Percentiles rank a stretch among this genome's conserved stretches.
These are phyloP conservation scores for human DNA, from an alignment of 2,113 vertebrate species.

Conservation along the genomic window GRCh38 chr21:40294501-40295000, in stretches of 20 bases:
- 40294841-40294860: not conserved
- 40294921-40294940: not conserved
- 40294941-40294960: no score
- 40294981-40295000: not conserved
- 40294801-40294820: not conserved
- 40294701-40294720: no score
- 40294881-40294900: fast-evolving
- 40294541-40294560: fast-evolving
- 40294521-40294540: not conserved
- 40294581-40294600: not conserved
- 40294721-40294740: not conserved
- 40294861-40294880: not conserved
- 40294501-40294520: not conserved
- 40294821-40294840: not conserved
- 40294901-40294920: not conserved
- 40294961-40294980: not conserved
- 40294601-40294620: not conserved
- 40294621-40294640: not conserved
- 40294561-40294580: not conserved
- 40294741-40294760: not conserved
- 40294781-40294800: not conserved
- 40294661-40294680: not conserved
- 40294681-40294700: not conserved
- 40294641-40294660: fast-evolving
- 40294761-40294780: not conserved